Percentiles rank a stretch among this genome's conserved stretches.
phyloP scores from a whole-genome alignment of 2,797 vertebrate species.

The Poeciliopsis presidionis region DNA sequence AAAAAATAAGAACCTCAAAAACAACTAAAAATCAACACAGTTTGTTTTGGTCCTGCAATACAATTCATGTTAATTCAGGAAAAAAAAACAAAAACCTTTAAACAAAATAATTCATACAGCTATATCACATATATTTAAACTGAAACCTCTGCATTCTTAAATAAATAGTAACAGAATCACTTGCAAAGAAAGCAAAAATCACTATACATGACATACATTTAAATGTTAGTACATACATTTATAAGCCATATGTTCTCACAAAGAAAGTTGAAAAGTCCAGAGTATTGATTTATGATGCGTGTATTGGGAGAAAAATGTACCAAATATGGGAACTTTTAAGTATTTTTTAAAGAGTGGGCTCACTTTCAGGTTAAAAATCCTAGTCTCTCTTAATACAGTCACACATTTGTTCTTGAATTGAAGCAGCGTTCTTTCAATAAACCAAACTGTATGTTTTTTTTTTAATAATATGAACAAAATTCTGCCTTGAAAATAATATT shows the following conservation, averaged over 20 bases:
- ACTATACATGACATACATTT: constrained; percentile 55
- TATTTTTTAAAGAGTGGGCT: neutral
- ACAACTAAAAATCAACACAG: constrained; percentile 43
- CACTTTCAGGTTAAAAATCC: constrained; percentile 17
- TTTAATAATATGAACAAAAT: constrained; percentile 14
- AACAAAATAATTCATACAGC: constrained; percentile 53
- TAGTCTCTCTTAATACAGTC: constrained; percentile 11
- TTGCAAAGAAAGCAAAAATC: constrained; percentile 41
- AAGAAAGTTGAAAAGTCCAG: constrained; percentile 27
- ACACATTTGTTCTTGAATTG: neutral
- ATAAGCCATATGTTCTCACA: constrained; percentile 6
- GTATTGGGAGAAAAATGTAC: constrained; percentile 18
- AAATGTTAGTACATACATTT: constrained; percentile 56
- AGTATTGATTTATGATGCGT: constrained; percentile 8
- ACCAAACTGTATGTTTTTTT: constrained; percentile 6
- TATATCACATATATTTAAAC: constrained; percentile 55
- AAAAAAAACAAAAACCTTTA: neutral
- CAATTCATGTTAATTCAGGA: constrained; percentile 29
- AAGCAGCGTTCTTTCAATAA: constrained; percentile 13
- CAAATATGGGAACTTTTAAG: constrained; percentile 6
- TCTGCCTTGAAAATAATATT: constrained; percentile 41
- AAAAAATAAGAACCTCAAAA: constrained; percentile 29
- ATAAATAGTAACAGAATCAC: constrained; percentile 73
- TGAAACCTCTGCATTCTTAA: constrained; percentile 56
- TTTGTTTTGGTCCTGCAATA: constrained; percentile 54